Conservation (phyloP, 2,888 invertebrate genomes). For the Suillia variegata region DNA sequence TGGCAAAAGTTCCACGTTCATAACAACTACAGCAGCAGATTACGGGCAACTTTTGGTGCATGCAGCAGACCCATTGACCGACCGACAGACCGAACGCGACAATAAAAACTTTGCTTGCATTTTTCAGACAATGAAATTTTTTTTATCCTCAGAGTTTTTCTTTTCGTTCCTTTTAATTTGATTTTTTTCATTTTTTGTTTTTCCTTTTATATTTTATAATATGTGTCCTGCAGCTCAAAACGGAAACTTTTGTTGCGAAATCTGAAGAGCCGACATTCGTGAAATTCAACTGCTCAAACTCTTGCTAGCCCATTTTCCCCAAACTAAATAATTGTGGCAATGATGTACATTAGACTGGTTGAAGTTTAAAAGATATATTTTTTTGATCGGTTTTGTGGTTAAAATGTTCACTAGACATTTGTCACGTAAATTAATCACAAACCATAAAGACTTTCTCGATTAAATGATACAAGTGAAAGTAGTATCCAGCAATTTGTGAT, state of each 20-base stretch:
- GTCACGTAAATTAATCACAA: no score
- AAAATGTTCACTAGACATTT: no score
- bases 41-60: slow-evolving; percentile 6
- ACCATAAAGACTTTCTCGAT: no score
- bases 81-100: background rate
- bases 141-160: background rate
- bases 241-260: slow-evolving; percentile 20
- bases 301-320: no score
- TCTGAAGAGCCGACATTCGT: slow-evolving; percentile 20
- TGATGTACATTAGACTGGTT: no score
- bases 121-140: slow-evolving; percentile 2
- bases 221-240: slow-evolving; percentile 1
- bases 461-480: no score
- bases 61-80: background rate
- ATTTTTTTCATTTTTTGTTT: background rate
- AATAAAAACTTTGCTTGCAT: slow-evolving; percentile 12
- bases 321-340: no score
- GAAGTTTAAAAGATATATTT: no score
- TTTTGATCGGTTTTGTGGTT: no score
- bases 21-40: slow-evolving; percentile 8
- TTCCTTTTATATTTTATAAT: no score
- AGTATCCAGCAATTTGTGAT: no score
- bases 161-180: background rate
- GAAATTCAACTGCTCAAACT: slow-evolving; percentile 22
- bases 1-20: no score